Conservation (phyloP, 2,797 vertebrate species). For the Peromyscus eremicus region DNA sequence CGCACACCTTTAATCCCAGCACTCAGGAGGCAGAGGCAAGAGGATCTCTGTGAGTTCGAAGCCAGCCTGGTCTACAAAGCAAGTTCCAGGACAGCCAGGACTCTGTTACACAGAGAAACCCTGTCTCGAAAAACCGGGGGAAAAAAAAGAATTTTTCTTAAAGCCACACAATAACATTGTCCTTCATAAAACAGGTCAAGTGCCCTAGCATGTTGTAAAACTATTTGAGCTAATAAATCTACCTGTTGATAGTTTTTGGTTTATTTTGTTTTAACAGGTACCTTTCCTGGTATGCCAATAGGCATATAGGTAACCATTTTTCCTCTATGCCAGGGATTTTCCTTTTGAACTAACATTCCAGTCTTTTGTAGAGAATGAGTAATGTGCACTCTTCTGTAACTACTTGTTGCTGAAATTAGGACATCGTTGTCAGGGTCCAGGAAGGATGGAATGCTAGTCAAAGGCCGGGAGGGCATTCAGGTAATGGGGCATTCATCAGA, state of each 20-base stretch:
- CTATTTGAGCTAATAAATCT: background rate
- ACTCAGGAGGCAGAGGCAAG: too few relatives aligned
- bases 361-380: background rate
- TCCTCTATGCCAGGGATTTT: too few relatives aligned
- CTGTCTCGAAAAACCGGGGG: too few relatives aligned
- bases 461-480: background rate
- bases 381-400: background rate
- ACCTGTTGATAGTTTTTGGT: background rate
- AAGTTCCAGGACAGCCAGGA: too few relatives aligned
- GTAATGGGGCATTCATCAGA: background rate
- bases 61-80: too few relatives aligned
- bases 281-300: background rate
- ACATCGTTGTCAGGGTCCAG: background rate
- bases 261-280: background rate
- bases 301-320: background rate
- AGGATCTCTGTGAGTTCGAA: too few relatives aligned
- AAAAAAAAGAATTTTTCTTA: background rate
- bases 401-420: background rate
- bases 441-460: background rate
- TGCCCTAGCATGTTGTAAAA: background rate
- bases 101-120: too few relatives aligned
- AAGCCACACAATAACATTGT: background rate
- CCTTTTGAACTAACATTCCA: background rate
- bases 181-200: background rate
- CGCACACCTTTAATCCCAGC: too few relatives aligned